phyloP scores from a whole-genome alignment of 1,140 invertebrate genomes.

The Bathynomus jamesi region DNA sequence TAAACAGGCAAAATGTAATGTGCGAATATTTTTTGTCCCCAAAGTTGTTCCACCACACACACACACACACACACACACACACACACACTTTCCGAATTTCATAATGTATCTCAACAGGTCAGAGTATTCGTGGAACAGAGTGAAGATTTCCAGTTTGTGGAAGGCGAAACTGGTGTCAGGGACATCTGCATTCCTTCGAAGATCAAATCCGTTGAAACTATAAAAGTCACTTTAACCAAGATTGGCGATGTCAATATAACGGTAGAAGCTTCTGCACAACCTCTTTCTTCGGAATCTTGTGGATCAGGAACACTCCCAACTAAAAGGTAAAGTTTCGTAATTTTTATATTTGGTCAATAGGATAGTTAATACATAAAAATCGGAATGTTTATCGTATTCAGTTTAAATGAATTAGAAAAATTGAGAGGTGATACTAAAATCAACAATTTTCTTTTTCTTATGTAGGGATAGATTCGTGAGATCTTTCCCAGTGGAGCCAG shows the following conservation, averaged over 20 bases:
- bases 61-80: no score
- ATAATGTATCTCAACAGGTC: not conserved
- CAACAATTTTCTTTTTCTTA: not conserved
- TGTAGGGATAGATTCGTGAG: conserved; percentile 24
- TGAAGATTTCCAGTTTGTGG: not conserved
- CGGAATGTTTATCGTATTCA: no score
- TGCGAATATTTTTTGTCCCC: no score
- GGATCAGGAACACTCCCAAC: not conserved
- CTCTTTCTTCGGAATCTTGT: not conserved
- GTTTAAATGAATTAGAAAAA: no score
- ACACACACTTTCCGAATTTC: no score
- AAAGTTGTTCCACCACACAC: no score
- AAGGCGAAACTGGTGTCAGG: not conserved
- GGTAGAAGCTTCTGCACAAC: not conserved
- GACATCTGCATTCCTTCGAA: not conserved
- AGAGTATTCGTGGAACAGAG: not conserved
- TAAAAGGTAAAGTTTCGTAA: conserved; percentile 1
- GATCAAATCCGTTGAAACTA: not conserved
- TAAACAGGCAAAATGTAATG: no score
- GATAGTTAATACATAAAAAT: no score
- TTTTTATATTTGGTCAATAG: no score
- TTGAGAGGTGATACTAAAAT: no score
- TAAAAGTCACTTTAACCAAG: not conserved
- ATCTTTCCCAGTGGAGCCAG: conserved; percentile 24
- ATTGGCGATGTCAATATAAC: not conserved